These are phyloP conservation scores for Mesocentrotus franciscanus DNA, from an alignment of 53 echinoderm and acorn worm genomes.

Conservation along the genomic window DNA sequence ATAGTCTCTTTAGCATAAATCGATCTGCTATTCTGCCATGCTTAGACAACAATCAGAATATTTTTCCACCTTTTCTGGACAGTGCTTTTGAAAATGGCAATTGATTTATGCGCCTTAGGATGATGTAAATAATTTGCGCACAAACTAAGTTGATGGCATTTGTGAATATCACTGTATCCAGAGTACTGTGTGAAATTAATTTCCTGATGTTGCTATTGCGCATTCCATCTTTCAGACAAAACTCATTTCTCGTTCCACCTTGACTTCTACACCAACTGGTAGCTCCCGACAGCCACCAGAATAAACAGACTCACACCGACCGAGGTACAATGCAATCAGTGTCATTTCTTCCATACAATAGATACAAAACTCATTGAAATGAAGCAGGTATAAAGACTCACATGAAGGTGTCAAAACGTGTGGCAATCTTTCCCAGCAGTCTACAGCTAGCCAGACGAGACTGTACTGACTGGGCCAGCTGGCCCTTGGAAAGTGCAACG, in stretches of 20 bases:
- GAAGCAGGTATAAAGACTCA: constrained; percentile 67
- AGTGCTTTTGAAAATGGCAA: background rate
- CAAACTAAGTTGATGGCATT: background rate
- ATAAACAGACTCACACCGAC: constrained; percentile 50
- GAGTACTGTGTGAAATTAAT: constrained; percentile 3
- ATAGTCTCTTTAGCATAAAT: background rate
- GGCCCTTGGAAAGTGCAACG: constrained; percentile 89
- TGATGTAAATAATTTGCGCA: background rate
- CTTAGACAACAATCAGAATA: background rate
- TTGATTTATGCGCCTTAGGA: background rate
- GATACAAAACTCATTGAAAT: constrained; percentile 29
- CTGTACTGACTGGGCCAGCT: constrained; percentile 89
- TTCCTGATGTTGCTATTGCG: constrained; percentile 2
- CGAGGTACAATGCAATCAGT: background rate
- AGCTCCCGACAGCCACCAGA: background rate
- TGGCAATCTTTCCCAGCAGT: constrained; percentile 95
- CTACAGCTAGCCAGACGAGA: constrained; percentile 93
- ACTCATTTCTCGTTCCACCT: background rate
- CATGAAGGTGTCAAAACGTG: constrained; percentile 98
- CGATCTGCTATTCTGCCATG: background rate
- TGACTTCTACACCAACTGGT: background rate
- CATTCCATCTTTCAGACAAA: constrained; percentile 1
- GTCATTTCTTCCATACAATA: constrained; percentile 44
- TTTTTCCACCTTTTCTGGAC: background rate
- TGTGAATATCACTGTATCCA: background rate